phyloP scores from a whole-genome alignment of 2,797 vertebrate genomes.

The Triplophysa bombifrons region DNA sequence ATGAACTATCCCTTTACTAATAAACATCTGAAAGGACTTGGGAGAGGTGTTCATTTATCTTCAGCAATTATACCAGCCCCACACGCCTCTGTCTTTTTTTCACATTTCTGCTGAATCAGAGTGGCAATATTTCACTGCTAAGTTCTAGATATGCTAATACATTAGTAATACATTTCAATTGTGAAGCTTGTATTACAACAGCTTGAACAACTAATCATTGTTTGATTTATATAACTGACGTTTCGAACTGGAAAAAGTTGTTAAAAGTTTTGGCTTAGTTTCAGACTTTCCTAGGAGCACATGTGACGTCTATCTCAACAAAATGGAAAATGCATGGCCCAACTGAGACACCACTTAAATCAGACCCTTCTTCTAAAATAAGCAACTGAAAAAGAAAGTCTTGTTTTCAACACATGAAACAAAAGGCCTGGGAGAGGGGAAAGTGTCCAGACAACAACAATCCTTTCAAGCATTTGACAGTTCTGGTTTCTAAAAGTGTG shows the following conservation, averaged over 20 bases:
- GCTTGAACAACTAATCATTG: not conserved
- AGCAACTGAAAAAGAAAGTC: not conserved
- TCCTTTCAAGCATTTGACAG: not conserved
- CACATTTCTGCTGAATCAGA: not conserved
- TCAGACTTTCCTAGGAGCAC: not conserved
- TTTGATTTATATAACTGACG: not conserved
- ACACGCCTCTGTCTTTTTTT: too few relatives aligned
- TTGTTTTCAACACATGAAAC: not conserved
- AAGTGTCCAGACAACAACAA: not conserved
- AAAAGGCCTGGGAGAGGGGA: not conserved
- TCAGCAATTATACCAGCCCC: not conserved
- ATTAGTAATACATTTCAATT: too few relatives aligned
- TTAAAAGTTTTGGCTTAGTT: not conserved
- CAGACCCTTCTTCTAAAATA: not conserved
- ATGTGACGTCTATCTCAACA: not conserved
- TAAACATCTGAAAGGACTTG: not conserved
- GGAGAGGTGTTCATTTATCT: not conserved
- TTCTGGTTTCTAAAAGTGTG: not conserved
- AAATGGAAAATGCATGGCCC: slow-evolving; percentile 25
- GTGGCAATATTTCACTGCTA: not conserved
- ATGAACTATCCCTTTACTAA: not conserved
- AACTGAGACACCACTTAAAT: not conserved
- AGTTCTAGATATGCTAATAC: too few relatives aligned
- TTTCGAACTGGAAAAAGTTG: not conserved
- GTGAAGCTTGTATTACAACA: too few relatives aligned